Evolutionary conservation across 2,888 invertebrate species (phyloP).

Genomic region (Seladonia tumulorum): DNA sequence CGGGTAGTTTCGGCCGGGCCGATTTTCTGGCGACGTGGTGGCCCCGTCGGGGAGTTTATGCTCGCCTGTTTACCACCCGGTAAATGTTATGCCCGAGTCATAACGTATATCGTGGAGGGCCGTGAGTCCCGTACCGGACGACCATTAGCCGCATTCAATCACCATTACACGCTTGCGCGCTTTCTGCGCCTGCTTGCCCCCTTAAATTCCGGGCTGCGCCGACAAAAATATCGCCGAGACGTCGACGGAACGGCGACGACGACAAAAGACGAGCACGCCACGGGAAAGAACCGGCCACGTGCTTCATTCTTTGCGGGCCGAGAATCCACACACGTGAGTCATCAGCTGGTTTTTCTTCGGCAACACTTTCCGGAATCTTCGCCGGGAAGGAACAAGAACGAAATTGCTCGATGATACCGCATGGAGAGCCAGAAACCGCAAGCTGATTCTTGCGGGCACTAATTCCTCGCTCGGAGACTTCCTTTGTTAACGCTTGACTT

Average conservation of each 20-base stretch:
- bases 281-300: background rate
- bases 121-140: slow-evolving; percentile 68
- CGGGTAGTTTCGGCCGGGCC: background rate
- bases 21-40: slow-evolving; percentile 7
- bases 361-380: background rate
- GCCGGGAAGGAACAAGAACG: background rate
- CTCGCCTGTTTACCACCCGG: slow-evolving; percentile 70
- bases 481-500: background rate
- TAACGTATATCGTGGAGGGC: slow-evolving; percentile 71
- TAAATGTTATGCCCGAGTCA: slow-evolving; percentile 70
- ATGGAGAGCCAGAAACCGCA: background rate
- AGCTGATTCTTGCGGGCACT: background rate
- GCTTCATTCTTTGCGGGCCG: slow-evolving; percentile 8
- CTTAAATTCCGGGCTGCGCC: slow-evolving; percentile 65
- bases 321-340: slow-evolving; percentile 29
- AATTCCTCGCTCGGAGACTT: background rate
- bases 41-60: slow-evolving; percentile 58
- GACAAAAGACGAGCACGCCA: background rate
- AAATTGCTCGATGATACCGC: background rate
- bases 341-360: background rate
- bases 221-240: slow-evolving; percentile 63
- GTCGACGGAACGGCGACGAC: slow-evolving; percentile 11
- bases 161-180: slow-evolving; percentile 74
- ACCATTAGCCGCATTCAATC: slow-evolving; percentile 77
- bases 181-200: slow-evolving; percentile 71